These are phyloP conservation scores for Pimpla rufipes DNA, from an alignment of 2,888 invertebrate species.

Conservation along the genomic window DNA sequence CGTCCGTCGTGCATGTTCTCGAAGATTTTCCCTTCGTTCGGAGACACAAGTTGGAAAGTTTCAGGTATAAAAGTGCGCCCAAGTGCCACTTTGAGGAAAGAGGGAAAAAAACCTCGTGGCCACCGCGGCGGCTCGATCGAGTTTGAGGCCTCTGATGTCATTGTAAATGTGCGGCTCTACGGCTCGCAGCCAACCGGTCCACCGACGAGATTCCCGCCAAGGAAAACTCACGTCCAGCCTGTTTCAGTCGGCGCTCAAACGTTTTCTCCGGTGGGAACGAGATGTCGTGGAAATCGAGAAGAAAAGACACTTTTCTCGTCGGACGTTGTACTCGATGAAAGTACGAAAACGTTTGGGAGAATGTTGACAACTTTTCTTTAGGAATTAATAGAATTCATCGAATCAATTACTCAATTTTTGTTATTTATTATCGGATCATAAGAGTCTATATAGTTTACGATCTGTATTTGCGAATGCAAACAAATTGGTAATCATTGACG, in stretches of 20 bases:
- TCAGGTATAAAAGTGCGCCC: conserved; percentile 54
- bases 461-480: too few species aligned
- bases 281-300: conserved; percentile 10
- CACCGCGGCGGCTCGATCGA: conserved; percentile 35
- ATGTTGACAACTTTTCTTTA: too few species aligned
- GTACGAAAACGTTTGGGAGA: background rate
- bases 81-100: conserved; percentile 60
- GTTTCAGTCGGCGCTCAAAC: conserved; percentile 44
- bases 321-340: background rate
- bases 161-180: conserved; percentile 4
- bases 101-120: conserved; percentile 45
- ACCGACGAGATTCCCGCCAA: background rate
- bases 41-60: conserved; percentile 69
- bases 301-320: background rate
- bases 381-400: too few species aligned
- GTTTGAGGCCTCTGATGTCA: conserved; percentile 42
- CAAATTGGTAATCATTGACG: too few species aligned
- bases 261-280: conserved; percentile 32
- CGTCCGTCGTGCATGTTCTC: background rate
- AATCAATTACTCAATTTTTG: too few species aligned
- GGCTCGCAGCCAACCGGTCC: conserved; percentile 64
- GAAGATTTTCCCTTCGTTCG: background rate
- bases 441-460: too few species aligned
- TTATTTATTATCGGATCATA: too few species aligned
- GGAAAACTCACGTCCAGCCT: conserved; percentile 37